Conservation (phyloP, 2,113 vertebrate species). For the Pycnonotus jocosus region DNA sequence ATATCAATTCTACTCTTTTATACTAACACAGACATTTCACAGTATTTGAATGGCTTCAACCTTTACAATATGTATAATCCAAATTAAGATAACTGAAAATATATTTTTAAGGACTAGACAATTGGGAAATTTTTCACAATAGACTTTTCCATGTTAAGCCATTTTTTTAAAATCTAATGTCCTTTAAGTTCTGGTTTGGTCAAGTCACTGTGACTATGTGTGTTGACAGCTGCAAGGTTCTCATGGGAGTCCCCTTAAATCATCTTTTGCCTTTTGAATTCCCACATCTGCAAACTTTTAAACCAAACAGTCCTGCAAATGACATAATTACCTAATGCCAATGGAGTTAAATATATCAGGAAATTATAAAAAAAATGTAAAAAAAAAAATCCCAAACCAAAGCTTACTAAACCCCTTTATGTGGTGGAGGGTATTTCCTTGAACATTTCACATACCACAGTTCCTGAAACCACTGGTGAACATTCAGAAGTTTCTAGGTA, state of each 20-base stretch:
- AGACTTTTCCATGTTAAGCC: not conserved
- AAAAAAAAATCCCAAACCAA: not conserved
- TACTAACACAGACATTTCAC: not conserved
- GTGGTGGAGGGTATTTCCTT: not conserved
- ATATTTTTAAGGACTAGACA: not conserved
- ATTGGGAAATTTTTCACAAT: not conserved
- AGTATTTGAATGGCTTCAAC: not conserved
- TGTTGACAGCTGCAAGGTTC: not conserved
- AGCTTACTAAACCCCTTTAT: not conserved
- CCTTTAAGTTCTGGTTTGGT: not conserved
- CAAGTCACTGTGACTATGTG: not conserved
- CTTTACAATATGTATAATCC: not conserved
- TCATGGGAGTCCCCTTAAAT: not conserved
- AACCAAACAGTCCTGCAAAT: not conserved
- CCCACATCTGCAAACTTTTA: not conserved
- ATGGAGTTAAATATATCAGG: not conserved
- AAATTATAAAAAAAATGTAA: not conserved
- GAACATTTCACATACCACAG: slow-evolving; percentile 78
- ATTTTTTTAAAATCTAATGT: not conserved
- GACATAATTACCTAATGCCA: not conserved
- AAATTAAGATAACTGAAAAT: not conserved
- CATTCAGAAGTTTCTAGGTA: slow-evolving; percentile 65
- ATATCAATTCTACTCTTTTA: not conserved
- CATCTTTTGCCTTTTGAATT: not conserved
- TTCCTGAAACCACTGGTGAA: slow-evolving; percentile 69